Percentiles rank a stretch among this genome's conserved stretches.
Evolutionary conservation across 2,113 vertebrate genomes (phyloP).

Genomic region (Chinchilla lanigera): DNA sequence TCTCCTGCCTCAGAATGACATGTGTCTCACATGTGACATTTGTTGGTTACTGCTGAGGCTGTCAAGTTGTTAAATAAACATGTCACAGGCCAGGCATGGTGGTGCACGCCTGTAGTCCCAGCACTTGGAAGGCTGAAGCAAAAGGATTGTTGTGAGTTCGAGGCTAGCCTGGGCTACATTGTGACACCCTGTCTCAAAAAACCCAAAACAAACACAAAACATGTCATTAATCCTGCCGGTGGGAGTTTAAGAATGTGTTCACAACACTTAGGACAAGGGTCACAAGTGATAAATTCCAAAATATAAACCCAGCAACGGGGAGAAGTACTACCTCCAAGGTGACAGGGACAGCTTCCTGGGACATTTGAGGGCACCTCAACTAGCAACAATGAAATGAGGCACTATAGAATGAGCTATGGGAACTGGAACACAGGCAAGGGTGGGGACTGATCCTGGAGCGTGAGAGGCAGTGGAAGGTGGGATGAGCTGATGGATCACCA

Average conservation of each 20-base stretch:
- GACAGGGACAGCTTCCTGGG: neutral
- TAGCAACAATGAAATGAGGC: neutral
- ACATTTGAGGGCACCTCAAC: neutral
- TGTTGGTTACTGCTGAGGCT: fast-evolving
- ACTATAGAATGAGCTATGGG: neutral
- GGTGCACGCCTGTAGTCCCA: neutral
- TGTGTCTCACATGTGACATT: neutral
- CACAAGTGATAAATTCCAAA: neutral
- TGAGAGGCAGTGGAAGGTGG: no score
- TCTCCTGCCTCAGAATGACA: neutral
- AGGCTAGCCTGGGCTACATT: neutral
- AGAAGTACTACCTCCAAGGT: neutral
- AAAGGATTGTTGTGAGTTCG: neutral
- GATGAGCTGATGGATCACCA: no score
- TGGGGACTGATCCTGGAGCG: neutral
- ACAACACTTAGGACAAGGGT: neutral
- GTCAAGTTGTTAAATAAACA: neutral
- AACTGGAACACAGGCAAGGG: neutral
- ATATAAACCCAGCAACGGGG: neutral
- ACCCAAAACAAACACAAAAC: neutral
- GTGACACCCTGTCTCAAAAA: neutral
- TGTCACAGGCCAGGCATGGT: neutral
- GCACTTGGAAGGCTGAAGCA: neutral
- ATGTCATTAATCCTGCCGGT: no score
- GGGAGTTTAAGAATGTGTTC: no score